phyloP scores from a whole-genome alignment of 2,113 vertebrate genomes.

The Myiopsitta monachus region DNA sequence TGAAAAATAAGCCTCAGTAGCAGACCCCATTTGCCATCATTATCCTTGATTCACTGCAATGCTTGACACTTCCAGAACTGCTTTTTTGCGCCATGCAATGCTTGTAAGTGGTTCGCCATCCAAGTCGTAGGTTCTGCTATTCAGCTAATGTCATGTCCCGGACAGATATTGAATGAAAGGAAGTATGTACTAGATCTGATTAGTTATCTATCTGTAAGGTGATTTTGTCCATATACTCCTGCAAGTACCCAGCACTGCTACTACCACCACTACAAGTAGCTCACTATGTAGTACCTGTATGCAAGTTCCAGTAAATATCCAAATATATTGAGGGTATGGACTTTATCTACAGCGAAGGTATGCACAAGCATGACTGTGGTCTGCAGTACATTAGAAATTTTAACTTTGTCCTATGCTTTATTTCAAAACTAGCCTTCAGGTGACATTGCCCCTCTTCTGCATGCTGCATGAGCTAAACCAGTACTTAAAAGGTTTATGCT shows the following conservation, averaged over 20 bases:
- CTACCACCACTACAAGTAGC: not conserved
- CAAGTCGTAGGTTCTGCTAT: not conserved
- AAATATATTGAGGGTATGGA: too few species aligned
- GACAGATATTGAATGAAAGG: not conserved
- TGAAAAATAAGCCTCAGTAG: not conserved
- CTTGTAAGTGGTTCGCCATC: not conserved
- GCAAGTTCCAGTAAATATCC: not conserved
- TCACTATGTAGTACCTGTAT: not conserved
- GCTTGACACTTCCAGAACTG: not conserved
- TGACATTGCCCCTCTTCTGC: not conserved
- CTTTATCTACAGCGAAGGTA: not conserved
- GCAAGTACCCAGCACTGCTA: not conserved
- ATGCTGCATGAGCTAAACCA: not conserved
- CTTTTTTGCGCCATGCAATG: constrained; percentile 36
- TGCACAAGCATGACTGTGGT: not conserved
- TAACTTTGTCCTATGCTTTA: not conserved
- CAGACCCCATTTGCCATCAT: constrained; percentile 48
- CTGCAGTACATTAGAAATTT: not conserved
- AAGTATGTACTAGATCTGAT: not conserved
- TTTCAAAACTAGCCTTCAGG: not conserved
- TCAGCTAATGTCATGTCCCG: not conserved
- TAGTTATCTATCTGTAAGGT: not conserved
- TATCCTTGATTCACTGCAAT: not conserved
- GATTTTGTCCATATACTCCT: not conserved
- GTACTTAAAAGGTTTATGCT: not conserved